Conservation (phyloP, 2,797 vertebrate species). For the Pelochelys cantorii region DNA sequence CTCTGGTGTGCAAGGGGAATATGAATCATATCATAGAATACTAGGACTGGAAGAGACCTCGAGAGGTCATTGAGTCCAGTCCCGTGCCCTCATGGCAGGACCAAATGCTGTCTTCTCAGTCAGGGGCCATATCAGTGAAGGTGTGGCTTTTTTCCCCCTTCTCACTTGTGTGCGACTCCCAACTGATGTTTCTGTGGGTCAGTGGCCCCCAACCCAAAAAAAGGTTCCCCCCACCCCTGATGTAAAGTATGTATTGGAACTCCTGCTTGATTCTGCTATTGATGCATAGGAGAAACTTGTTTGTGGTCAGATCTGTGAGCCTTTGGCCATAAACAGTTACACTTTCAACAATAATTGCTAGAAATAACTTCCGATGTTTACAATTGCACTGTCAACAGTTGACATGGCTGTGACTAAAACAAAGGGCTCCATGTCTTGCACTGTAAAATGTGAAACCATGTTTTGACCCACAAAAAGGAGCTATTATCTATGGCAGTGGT, state of each 20-base stretch:
- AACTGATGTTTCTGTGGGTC: too few relatives aligned
- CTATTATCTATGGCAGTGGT: background rate
- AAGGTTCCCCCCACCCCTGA: too few relatives aligned
- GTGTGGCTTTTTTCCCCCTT: too few relatives aligned
- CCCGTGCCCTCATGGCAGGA: too few relatives aligned
- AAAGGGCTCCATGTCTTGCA: background rate
- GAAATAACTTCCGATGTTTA: background rate
- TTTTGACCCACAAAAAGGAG: fast-evolving
- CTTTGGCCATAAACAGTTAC: fast-evolving
- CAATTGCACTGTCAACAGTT: background rate
- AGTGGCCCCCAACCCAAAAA: too few relatives aligned
- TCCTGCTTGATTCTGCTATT: background rate
- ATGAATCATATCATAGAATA: too few relatives aligned
- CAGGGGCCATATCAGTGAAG: too few relatives aligned
- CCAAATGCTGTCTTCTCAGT: too few relatives aligned
- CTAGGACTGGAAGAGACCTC: too few relatives aligned
- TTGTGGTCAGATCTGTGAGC: background rate
- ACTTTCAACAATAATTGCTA: background rate
- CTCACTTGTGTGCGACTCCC: too few relatives aligned
- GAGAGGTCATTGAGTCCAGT: too few relatives aligned
- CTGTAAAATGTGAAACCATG: fast-evolving
- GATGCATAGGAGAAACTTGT: background rate
- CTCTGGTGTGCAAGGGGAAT: too few relatives aligned
- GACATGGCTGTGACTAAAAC: background rate
- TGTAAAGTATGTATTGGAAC: background rate